Base-by-base conservation (phyloP, 2,797 vertebrate species). In the Microctenopoma lineatum region DNA sequence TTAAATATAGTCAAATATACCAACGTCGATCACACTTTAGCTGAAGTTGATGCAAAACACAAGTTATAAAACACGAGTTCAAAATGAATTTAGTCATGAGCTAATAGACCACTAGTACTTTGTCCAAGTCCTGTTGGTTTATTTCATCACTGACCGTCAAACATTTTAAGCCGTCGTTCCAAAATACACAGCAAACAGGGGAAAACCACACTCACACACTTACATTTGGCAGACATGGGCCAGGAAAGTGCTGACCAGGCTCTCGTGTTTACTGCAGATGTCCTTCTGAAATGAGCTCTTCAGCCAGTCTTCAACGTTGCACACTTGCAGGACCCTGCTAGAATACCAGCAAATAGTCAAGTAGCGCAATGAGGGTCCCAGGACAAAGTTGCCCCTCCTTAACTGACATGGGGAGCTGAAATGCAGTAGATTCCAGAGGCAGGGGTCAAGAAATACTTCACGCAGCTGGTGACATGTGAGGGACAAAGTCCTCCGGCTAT, bases 281-380 rank as follows among this genome's bases (percentile, higher is more conserved):
- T 93, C 95, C 90, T 79, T 96, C 92, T 99, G 97, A 76, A 99
- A 93, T 3, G 78, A 80, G 51, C 81, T 98, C 93, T 98, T 98
- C 90, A 95, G 80, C 96, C 97, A 98, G 86, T 96, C 95, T 90
- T 99, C 97, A 1, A 96, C 85, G 91, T 98, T 98, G 86, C 98
- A 99, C 80, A 98, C 94, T 61, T 87, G 77, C 82, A 96, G 96
- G 64, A 98, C 97, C 59, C 93, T 89, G 87, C 96, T 96, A 45
- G 97, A 98, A 85, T 96, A 91, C 97, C 98, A 99, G 87, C 94
- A 94, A 73, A 98, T 91, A 41, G 94, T 93, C 73, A 99, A 86
- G 76, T 90, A 87, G 55, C 94, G 95, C 72, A 98, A 76, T 1
- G 94, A 95, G 0, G 95, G 77, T 67, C 97, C 95, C 85, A 99